A percentile compares a stretch with the other conserved stretches of the same genome.
These are phyloP conservation scores for Menidia menidia DNA, from an alignment of 2,797 vertebrate genomes.

Conservation along the genomic window DNA sequence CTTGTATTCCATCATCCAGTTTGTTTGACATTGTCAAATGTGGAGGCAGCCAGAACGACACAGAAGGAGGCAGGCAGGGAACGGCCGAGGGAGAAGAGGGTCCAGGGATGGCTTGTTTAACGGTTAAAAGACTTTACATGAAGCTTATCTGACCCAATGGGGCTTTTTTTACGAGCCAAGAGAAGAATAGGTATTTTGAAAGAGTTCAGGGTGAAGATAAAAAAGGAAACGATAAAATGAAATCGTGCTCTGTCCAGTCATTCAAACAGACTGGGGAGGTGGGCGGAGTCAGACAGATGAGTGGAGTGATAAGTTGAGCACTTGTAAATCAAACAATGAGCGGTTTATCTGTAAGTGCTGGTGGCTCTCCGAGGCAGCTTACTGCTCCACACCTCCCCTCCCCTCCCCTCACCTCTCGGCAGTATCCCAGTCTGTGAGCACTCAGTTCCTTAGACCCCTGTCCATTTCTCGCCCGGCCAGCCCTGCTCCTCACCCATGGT, in stretches of 20 bases:
- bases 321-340: constrained; percentile 78
- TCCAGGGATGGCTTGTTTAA: constrained; percentile 47
- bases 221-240: neutral
- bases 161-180: constrained; percentile 41
- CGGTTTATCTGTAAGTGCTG: constrained; percentile 80
- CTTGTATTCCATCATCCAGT: constrained; percentile 65
- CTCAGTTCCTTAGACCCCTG: constrained; percentile 42
- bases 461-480: constrained; percentile 45
- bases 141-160: constrained; percentile 59
- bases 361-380: constrained; percentile 69
- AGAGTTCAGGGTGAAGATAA: neutral
- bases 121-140: constrained; percentile 60
- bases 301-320: constrained; percentile 74
- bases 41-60: constrained; percentile 48
- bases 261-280: constrained; percentile 64
- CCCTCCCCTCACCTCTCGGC: constrained; percentile 20
- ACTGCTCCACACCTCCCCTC: constrained; percentile 27
- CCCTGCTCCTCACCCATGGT: constrained; percentile 58
- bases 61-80: constrained; percentile 12
- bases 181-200: neutral
- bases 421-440: constrained; percentile 48
- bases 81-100: neutral
- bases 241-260: constrained; percentile 61
- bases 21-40: constrained; percentile 67
- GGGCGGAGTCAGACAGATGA: constrained; percentile 76